Base-by-base conservation (phyloP, 2,888 invertebrate genomes). In the Drosophila niveifrons region DNA sequence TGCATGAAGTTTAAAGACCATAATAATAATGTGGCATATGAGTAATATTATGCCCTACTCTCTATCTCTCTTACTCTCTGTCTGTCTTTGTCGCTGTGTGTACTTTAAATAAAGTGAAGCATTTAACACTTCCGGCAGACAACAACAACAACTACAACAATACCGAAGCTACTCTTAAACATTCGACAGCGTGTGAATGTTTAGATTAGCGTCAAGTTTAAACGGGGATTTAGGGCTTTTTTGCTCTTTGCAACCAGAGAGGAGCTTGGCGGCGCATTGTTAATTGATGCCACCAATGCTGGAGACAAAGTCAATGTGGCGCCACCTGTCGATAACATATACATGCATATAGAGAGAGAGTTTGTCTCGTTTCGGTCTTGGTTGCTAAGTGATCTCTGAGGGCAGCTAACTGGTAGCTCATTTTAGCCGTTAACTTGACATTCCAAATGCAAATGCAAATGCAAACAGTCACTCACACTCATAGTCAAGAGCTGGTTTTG, bases 91-190 rank as follows among this genome's bases (percentile, higher is more conserved):
- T 70, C 44, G 52, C 36, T 68, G 51, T 68, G 73, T 75, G 76
- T 83, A 86, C 81, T 88, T 86, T 73, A 81, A 85, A 88, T 86
- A 83, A 88, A 88, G 84, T 83, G 79, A 85, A 88, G 89, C 84
- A 83, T 88, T 85, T 85, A 85, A 85, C 89, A 89, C 89, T 86
- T 85, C 85, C 89, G 89, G 89, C 82, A 75, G 72, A 73, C 69
- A 68, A 51, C 66, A 70, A 72, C 66, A 77, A 70, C 48, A 80
- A 62, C 66, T 72, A 50, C 71, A 74, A 52, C 46, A 57, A 62
- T 65, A 72, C 23, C 34, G 51, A 71, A 61, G 44, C 68, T 52
- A 69, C 61, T 63, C 50, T 55, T 55, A 53, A 66, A 48, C 69
- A 68, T 66, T 71, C 66, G 68, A 78, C 69, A 88, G 82, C 83